Base-by-base conservation (phyloP, 2,113 vertebrate species). In the Myotis lucifugus region DNA sequence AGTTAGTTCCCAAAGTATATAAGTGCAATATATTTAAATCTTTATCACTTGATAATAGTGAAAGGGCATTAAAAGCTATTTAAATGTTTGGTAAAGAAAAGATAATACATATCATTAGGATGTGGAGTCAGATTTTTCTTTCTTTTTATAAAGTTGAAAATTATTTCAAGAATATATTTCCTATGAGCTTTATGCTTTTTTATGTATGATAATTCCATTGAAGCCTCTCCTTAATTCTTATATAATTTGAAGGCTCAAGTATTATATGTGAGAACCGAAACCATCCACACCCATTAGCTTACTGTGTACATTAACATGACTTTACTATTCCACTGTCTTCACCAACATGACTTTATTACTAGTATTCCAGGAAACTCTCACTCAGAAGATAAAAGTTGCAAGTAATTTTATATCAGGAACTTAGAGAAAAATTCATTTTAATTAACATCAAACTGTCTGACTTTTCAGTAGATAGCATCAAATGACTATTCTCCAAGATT, bases 261-360 rank as follows among this genome's bases (percentile, higher is more conserved):
- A 59, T 86, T 82, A 40, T 42, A 83, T 83, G 40, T 90, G 54
- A 79, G 88, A 94, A 96, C 59, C 12, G 3, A 90, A 92, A 83
- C 37, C 76, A 67, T 66, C 29, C 73, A 85, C 9, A 87, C 54
- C 48, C 88, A 69, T 14, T 18, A 89, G 34, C 40, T 91, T 73
- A 84, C 18, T 85, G 40, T 91, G n/a, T 40, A 95, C 34, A 85
- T 54, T 96, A 88, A 52, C 21, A 79, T 32, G 59, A 52, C 27
- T 94, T 89, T 88, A 74, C 19, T 88, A 61, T 79, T 74, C 42
- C 37, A 90, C 54, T 78, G 32, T 81, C 29, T 90, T 83, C 37
- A 66, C 72, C 59, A 74, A 69, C 13, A 59, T 72, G 48, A 84
- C 61, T 69, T 66, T 73, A n/a, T 88, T 83, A 61, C 25, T 61